A percentile compares a stretch with the other conserved stretches of the same genome.
Evolutionary conservation across 2,113 vertebrate genomes (phyloP).

Genomic region (Eudyptes chrysolophus): DNA sequence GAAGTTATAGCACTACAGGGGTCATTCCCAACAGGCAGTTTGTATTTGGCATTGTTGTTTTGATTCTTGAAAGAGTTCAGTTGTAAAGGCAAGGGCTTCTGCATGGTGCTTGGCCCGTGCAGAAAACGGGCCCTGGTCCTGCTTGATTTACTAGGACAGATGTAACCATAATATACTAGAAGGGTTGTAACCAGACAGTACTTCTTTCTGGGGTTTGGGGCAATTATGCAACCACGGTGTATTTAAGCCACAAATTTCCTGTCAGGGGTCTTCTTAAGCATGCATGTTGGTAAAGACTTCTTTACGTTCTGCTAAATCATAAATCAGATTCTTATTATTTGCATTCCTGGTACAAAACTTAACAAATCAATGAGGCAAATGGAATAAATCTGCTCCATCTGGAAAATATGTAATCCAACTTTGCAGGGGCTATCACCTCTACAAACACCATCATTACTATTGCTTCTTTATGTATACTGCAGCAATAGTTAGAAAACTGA

Average conservation of each 20-base stretch:
- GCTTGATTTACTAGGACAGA: not conserved
- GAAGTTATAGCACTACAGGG: not conserved
- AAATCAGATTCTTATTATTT: not conserved
- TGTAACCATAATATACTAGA: not conserved
- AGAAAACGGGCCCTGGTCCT: not conserved
- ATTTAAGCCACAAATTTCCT: not conserved
- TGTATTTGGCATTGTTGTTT: not conserved
- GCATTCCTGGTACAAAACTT: not conserved
- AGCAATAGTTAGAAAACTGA: not conserved
- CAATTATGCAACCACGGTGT: not conserved
- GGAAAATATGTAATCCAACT: not conserved
- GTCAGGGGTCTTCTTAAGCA: not conserved
- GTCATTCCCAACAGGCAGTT: not conserved
- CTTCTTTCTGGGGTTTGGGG: not conserved
- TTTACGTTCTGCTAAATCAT: rapidly evolving
- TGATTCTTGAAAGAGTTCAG: not conserved
- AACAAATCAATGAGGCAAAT: not conserved
- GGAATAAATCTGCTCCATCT: not conserved
- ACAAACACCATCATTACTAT: not conserved
- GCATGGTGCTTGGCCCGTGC: not conserved
- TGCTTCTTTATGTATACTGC: not conserved
- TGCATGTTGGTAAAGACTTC: not conserved
- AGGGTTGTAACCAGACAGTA: not conserved
- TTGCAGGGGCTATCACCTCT: not conserved
- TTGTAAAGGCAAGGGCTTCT: not conserved